phyloP scores from a whole-genome alignment of 2,797 vertebrate species.

The Hyperoplus immaculatus region DNA sequence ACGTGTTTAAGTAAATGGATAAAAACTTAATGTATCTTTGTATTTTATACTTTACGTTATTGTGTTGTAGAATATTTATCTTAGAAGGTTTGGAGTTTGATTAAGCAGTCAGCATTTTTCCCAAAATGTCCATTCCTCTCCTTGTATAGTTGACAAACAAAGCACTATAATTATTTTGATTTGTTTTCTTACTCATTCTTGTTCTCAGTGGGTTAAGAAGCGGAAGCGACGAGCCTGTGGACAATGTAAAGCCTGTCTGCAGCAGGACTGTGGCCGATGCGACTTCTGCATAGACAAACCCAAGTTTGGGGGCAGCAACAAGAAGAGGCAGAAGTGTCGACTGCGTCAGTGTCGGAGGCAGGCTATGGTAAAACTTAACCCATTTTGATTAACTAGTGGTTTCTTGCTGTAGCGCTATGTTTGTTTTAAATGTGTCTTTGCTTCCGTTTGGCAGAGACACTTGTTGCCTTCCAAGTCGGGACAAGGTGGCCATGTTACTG shows the following conservation, averaged over 20 bases:
- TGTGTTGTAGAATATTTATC: neutral
- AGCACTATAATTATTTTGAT: neutral
- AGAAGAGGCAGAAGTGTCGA: conserved; percentile 94
- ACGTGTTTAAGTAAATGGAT: neutral
- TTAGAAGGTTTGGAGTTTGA: neutral
- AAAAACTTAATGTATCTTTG: neutral
- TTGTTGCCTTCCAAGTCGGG: conserved; percentile 83
- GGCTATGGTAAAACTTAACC: conserved; percentile 84
- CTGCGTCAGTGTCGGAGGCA: conserved; percentile 92
- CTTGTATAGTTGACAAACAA: neutral
- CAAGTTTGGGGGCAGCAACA: conserved; percentile 94
- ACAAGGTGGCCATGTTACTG: conserved; percentile 61
- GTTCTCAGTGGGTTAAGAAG: conserved; percentile 82
- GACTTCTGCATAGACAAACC: conserved; percentile 95
- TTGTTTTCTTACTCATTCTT: neutral
- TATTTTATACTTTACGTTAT: neutral
- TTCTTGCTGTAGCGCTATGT: neutral
- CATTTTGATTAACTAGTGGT: neutral
- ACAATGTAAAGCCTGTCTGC: conserved; percentile 89
- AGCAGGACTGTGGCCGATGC: conserved; percentile 90
- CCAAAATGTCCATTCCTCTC: neutral
- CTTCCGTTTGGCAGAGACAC: conserved; percentile 81
- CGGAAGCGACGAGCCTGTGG: conserved; percentile 90
- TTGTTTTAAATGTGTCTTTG: conserved; percentile 31
- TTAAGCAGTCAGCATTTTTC: neutral